Percentiles rank a stretch among this genome's conserved stretches.
Conservation (phyloP, 2,113 vertebrate genomes). For the Baryphthengus martii region DNA sequence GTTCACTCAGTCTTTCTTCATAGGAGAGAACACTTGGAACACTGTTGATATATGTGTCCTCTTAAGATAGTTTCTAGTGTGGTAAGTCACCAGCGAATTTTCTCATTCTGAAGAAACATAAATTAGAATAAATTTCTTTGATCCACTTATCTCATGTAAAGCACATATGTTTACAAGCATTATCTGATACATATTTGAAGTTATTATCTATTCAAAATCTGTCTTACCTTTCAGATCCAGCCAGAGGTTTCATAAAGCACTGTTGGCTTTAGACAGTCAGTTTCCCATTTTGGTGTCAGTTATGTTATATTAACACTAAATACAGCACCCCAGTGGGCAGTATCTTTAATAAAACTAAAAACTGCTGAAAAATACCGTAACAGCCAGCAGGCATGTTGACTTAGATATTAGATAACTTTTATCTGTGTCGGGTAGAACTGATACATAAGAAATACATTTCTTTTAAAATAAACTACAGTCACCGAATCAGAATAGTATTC, state of each 20-base stretch:
- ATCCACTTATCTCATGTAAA: neutral
- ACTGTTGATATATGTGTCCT: neutral
- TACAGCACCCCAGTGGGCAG: accelerated
- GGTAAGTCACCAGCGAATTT: neutral
- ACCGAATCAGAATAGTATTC: neutral
- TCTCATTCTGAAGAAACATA: neutral
- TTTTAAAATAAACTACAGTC: neutral
- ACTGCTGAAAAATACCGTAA: neutral
- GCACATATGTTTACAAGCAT: neutral
- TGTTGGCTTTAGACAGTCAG: neutral
- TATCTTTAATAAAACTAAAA: neutral
- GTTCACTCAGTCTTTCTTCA: too few species aligned
- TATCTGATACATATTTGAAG: neutral
- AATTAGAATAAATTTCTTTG: neutral
- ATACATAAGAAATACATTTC: neutral
- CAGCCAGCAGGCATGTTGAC: neutral
- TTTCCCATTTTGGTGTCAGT: neutral
- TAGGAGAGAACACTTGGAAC: too few species aligned
- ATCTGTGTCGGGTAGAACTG: neutral
- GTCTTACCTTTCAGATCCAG: neutral
- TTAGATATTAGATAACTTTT: neutral
- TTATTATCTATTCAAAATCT: neutral
- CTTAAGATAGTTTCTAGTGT: neutral
- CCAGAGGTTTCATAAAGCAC: neutral
- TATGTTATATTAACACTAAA: neutral